phyloP scores from a whole-genome alignment of 2,888 invertebrate species.

The Stramonita haemastoma region DNA sequence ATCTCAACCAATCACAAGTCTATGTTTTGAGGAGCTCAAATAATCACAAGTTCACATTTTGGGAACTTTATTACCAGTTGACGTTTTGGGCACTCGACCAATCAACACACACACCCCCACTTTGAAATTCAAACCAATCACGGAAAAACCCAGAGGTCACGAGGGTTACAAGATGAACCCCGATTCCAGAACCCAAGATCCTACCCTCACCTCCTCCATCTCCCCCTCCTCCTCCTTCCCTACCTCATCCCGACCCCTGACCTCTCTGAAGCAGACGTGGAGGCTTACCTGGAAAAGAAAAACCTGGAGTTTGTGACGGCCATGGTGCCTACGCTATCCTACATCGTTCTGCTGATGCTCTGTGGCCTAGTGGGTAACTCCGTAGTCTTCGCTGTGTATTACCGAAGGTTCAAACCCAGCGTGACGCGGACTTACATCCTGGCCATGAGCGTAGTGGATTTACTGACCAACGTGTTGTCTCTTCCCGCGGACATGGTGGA shows the following conservation, averaged over 20 bases:
- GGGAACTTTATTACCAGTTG: too few relatives aligned
- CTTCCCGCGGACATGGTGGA: conserved; percentile 35
- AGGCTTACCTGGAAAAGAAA: background rate
- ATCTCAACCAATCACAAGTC: background rate
- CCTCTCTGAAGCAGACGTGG: background rate
- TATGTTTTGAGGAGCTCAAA: too few relatives aligned
- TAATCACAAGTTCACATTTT: too few relatives aligned
- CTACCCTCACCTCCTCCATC: background rate
- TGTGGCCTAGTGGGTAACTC: conserved; percentile 44
- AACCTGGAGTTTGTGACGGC: background rate
- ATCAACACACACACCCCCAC: too few relatives aligned
- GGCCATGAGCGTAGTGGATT: conserved; percentile 41
- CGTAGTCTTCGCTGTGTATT: conserved; percentile 44
- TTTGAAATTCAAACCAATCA: too few relatives aligned
- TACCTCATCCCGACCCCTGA: background rate
- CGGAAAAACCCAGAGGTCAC: background rate
- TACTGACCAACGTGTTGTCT: conserved; percentile 41
- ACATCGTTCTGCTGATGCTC: conserved; percentile 30
- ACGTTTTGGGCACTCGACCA: too few relatives aligned
- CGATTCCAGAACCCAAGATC: background rate
- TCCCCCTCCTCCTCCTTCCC: background rate
- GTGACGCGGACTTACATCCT: conserved; percentile 43
- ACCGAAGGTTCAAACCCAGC: conserved; percentile 40
- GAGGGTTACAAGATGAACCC: background rate
- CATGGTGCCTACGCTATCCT: conserved; percentile 37